phyloP scores from a whole-genome alignment of 2,888 invertebrate species.

The Ophion slaviceki region DNA sequence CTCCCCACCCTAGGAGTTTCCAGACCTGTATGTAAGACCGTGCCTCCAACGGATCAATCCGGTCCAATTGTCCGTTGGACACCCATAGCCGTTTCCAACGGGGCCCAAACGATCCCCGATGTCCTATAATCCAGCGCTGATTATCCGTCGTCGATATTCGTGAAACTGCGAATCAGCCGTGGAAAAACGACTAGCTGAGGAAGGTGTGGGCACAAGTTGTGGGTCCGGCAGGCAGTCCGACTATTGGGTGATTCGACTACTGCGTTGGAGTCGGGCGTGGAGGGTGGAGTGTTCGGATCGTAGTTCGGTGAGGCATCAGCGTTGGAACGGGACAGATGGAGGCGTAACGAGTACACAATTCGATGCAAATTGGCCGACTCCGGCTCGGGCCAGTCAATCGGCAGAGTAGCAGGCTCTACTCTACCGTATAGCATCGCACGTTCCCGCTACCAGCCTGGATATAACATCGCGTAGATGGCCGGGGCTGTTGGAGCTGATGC shows the following conservation, averaged over 20 bases:
- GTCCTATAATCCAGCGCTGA: slow-evolving; percentile 43
- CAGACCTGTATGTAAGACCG: no score
- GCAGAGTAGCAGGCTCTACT: slow-evolving; percentile 68
- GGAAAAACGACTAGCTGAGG: neutral
- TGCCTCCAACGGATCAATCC: no score
- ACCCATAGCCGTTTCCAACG: no score
- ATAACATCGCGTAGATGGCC: slow-evolving; percentile 24
- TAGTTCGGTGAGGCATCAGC: slow-evolving; percentile 45
- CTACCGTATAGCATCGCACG: slow-evolving; percentile 42
- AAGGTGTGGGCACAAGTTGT: neutral
- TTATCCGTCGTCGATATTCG: slow-evolving; percentile 30
- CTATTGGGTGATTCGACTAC: slow-evolving; percentile 57
- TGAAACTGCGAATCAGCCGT: neutral
- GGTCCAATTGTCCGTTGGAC: no score
- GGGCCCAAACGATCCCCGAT: slow-evolving; percentile 32
- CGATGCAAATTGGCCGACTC: slow-evolving; percentile 82
- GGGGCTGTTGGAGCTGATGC: slow-evolving; percentile 61
- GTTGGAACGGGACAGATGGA: slow-evolving; percentile 78
- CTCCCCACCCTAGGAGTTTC: no score
- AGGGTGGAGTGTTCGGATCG: slow-evolving; percentile 8
- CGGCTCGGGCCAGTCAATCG: slow-evolving; percentile 75
- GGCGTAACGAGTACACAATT: slow-evolving; percentile 82
- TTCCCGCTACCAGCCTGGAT: slow-evolving; percentile 30
- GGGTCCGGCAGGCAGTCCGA: slow-evolving; percentile 24
- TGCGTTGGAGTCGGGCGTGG: slow-evolving; percentile 27